These are phyloP conservation scores for Drosophila trapezifrons DNA, from an alignment of 1,140 invertebrate genomes.

Conservation along the genomic window DNA sequence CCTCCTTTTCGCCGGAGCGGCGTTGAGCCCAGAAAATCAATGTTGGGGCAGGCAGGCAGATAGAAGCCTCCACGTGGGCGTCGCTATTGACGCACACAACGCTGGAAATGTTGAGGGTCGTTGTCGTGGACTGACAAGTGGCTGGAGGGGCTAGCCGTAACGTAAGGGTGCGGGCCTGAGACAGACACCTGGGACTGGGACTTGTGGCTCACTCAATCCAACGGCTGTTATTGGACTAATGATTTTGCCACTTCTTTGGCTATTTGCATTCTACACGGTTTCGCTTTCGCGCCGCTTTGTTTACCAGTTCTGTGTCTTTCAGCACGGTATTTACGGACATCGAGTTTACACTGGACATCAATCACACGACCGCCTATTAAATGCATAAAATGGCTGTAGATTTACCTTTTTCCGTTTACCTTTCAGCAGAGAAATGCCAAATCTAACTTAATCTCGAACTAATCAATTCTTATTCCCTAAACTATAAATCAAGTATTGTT, in stretches of 20 bases:
- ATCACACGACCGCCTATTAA: constrained; percentile 20
- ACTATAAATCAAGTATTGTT: too few species aligned
- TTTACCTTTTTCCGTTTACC: too few species aligned
- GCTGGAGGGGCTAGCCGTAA: background rate
- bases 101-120: constrained; percentile 28
- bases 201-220: constrained; percentile 25
- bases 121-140: constrained; percentile 26
- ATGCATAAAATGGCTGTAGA: background rate
- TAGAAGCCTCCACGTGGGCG: constrained; percentile 26
- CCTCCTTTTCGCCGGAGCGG: constrained; percentile 36
- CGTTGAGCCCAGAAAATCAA: constrained; percentile 42
- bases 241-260: constrained; percentile 30
- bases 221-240: constrained; percentile 39
- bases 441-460: background rate
- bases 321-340: background rate
- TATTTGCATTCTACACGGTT: constrained; percentile 45
- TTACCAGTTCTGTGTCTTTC: constrained; percentile 32
- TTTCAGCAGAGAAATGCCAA: too few species aligned
- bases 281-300: constrained; percentile 3
- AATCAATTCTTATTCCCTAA: background rate
- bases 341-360: constrained; percentile 10
- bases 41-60: constrained; percentile 34
- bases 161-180: constrained; percentile 5
- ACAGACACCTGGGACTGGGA: constrained; percentile 28
- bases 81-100: constrained; percentile 30